Evolutionary conservation across 2,888 invertebrate genomes (phyloP).

Genomic region (Rhogogaster chlorosoma): DNA sequence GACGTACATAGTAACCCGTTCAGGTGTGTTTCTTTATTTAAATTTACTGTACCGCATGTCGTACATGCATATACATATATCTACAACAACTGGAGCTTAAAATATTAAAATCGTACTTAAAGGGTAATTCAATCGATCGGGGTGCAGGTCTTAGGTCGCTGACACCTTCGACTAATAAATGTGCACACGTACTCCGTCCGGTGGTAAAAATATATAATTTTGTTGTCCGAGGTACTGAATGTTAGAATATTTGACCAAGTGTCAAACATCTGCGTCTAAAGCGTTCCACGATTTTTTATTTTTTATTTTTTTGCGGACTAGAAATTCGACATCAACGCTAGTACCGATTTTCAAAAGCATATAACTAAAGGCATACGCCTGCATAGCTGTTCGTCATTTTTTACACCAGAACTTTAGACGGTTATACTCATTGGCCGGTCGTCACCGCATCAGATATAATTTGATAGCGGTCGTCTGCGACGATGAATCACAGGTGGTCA

Average conservation of each 20-base stretch:
- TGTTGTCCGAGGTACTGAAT: background rate
- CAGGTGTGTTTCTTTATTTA: background rate
- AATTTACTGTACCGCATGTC: background rate
- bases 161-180: constrained; percentile 4
- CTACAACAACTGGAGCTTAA: background rate
- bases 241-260: background rate
- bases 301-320: background rate
- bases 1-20: background rate
- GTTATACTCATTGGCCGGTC: background rate
- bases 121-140: constrained; percentile 23
- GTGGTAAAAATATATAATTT: background rate
- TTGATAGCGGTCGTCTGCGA: constrained; percentile 28
- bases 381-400: background rate
- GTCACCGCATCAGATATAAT: constrained; percentile 23
- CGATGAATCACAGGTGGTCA: constrained; percentile 46
- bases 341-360: background rate
- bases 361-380: too few species aligned
- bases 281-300: background rate
- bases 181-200: background rate
- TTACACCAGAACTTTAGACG: background rate
- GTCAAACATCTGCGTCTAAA: background rate
- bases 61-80: background rate
- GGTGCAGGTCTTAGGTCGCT: constrained; percentile 26
- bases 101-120: constrained; percentile 19
- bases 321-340: background rate